phyloP scores from a whole-genome alignment of 2,797 vertebrate species.

The Ceryle rudis region DNA sequence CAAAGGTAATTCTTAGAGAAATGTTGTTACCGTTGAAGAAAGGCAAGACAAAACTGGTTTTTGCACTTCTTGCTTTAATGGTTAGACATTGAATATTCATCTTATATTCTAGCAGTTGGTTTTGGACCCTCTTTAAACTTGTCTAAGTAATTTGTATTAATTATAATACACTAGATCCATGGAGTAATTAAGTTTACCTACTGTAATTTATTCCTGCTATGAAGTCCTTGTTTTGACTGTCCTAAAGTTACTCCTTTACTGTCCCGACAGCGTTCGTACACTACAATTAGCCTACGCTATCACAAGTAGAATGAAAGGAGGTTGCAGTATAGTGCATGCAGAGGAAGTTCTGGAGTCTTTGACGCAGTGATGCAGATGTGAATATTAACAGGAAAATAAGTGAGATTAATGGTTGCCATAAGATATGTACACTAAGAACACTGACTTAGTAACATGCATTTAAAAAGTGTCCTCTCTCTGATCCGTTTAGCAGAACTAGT shows the following conservation, averaged over 20 bases:
- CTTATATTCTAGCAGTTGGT: not conserved
- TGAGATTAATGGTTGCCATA: not conserved
- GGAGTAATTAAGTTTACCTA: not conserved
- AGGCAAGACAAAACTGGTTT: not conserved
- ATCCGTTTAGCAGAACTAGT: not conserved
- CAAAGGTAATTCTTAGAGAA: not conserved
- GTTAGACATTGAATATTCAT: fast-evolving
- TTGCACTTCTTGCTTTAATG: not conserved
- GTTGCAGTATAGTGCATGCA: not conserved
- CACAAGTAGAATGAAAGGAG: not conserved
- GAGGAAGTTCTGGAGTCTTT: not conserved
- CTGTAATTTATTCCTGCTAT: not conserved
- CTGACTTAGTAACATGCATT: not conserved
- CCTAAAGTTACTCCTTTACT: not conserved
- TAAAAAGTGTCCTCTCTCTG: not conserved
- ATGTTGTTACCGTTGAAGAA: not conserved
- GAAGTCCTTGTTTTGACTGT: not conserved
- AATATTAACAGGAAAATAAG: not conserved
- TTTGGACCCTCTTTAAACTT: not conserved
- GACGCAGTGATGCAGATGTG: not conserved
- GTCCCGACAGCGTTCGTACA: not conserved
- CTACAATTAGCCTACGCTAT: not conserved
- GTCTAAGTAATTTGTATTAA: not conserved
- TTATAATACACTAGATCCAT: not conserved
- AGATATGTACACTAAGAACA: not conserved